Evolutionary conservation across 2,797 vertebrate species (phyloP).

Genomic region (Anomalospiza imberbis): DNA sequence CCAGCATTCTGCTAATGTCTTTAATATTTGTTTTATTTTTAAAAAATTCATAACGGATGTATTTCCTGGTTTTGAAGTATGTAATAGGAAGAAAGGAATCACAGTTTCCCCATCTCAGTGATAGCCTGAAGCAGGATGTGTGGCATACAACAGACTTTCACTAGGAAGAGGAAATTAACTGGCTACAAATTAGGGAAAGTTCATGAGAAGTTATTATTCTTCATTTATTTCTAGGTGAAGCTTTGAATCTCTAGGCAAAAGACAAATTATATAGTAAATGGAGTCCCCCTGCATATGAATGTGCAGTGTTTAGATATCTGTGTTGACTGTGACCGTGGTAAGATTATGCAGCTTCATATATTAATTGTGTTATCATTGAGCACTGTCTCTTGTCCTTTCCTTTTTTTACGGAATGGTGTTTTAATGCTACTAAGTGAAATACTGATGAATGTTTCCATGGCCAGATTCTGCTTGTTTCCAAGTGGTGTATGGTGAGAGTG

Average conservation of each 20-base stretch:
- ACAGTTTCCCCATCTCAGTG: background rate
- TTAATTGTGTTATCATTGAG: background rate
- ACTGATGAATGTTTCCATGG: background rate
- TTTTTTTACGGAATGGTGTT: background rate
- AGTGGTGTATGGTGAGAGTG: background rate
- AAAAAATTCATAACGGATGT: background rate
- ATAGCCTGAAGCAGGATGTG: conserved; percentile 26
- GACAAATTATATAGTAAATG: background rate
- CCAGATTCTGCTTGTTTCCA: background rate
- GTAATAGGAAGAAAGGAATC: conserved; percentile 31
- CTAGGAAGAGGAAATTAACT: conserved; percentile 8
- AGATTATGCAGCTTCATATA: background rate
- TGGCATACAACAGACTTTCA: background rate
- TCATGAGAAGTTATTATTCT: background rate
- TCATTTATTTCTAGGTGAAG: background rate
- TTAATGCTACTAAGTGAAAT: background rate
- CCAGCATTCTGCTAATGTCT: background rate
- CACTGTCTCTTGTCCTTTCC: background rate
- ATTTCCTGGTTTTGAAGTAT: conserved; percentile 42
- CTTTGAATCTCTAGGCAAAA: background rate
- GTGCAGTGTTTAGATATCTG: background rate
- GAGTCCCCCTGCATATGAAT: background rate
- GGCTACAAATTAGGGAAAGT: background rate
- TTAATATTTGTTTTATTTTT: conserved; percentile 32
- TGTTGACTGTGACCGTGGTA: background rate